Evolutionary conservation across 2,113 vertebrate genomes (phyloP), one percentile per base, ranked within the genome.

Genomic region (Paradoxurus hermaphroditus): DNA sequence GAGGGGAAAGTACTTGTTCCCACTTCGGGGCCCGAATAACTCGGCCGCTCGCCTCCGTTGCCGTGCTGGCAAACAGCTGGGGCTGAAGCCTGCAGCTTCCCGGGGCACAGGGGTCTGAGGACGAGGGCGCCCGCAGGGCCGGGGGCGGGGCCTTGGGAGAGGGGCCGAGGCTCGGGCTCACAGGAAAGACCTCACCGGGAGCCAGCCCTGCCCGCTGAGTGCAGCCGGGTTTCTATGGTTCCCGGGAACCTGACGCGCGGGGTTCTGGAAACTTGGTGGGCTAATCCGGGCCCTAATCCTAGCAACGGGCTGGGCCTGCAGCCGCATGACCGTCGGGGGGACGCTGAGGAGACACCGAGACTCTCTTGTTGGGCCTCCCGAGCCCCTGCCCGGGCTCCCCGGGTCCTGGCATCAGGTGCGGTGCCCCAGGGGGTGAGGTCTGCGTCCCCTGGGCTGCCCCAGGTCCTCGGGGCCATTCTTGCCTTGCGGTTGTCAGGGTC

Each of bases 211-310:
- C 44, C 31, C 41, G 8, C 31, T 0, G 0, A n/a, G 67, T 13
- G 29, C 11, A 9, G 94, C 95, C 97, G 81, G 94, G 97, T 98
- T 97, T 97, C 97, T 82, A 97, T 97, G 86, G 97, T n/a, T 62
- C 91, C 88, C 0, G 34, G 10, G 75, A 41, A 27, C 68, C 91
- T 4, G 25, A 25, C 63, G 49, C 8, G 2, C 9, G 14, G 67
- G 70, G 68, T 31, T 92, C 91, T 93, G 93, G 98, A 96, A 85
- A 85, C 77, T 73, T 36, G 86, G 92, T 86, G 94, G 97, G 91
- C 95, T 98, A 97, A 98, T 96, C 97, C 67, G 0, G n/a, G 65
- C 31, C 1, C 77, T 97, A 96, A 98, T 97, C 98, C 97, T 98
- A 97, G 97, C 97, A 94, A 98, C 98, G 2, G 70, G 27, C 84